These are phyloP conservation scores for Callionymus lyra DNA, from an alignment of 2,113 vertebrate species.

Conservation along the genomic window DNA sequence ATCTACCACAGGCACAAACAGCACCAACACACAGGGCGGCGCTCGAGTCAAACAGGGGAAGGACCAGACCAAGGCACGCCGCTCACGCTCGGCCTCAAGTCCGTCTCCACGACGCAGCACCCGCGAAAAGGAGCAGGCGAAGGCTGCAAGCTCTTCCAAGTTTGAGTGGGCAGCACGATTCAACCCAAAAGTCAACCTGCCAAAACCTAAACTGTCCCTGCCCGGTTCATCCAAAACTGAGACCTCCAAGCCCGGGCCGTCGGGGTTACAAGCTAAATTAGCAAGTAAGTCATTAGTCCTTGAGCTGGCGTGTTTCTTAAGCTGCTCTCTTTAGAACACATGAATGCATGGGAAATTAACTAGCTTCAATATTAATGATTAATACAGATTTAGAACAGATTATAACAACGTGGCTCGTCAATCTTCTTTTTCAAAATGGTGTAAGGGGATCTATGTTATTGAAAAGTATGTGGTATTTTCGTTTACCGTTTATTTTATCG, in stretches of 20 bases:
- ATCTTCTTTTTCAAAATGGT: too few species aligned
- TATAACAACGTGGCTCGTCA: too few species aligned
- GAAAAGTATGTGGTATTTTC: too few species aligned
- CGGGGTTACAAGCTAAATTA: constrained; percentile 98
- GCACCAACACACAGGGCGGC: constrained; percentile 80
- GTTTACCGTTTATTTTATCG: too few species aligned
- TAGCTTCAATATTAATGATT: too few species aligned
- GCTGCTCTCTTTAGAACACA: too few species aligned
- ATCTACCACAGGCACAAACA: constrained; percentile 76
- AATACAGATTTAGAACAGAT: too few species aligned
- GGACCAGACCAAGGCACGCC: constrained; percentile 93
- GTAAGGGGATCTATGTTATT: too few species aligned
- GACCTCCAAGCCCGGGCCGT: constrained; percentile 96
- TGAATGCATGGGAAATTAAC: too few species aligned
- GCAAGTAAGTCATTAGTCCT: constrained; percentile 80
- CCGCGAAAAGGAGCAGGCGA: constrained; percentile 92
- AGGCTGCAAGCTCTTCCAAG: constrained; percentile 90
- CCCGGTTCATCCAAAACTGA: constrained; percentile 96
- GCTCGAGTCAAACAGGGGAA: constrained; percentile 97
- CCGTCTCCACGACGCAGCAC: constrained; percentile 94
- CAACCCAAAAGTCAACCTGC: constrained; percentile 96
- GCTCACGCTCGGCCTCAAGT: constrained; percentile 93
- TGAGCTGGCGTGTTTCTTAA: too few species aligned
- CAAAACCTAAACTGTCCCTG: constrained; percentile 98
- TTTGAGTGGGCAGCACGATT: constrained; percentile 98